A percentile compares a stretch with the other conserved stretches of the same genome.
These are phyloP conservation scores for Hyperoplus immaculatus DNA, from an alignment of 2,797 vertebrate species.

Conservation along the genomic window DNA sequence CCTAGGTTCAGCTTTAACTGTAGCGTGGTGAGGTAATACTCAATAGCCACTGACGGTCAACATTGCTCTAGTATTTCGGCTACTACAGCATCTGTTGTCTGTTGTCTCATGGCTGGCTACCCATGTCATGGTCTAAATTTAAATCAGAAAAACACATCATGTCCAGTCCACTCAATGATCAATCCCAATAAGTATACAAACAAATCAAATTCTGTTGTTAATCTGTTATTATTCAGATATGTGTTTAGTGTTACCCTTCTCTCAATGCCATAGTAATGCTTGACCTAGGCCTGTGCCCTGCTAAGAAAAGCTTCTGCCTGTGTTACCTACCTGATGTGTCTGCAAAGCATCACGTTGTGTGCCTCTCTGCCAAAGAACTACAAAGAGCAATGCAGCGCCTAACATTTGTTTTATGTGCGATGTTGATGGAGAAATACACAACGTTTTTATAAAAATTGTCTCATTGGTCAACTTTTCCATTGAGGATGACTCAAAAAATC, in stretches of 20 bases:
- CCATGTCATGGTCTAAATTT: not conserved
- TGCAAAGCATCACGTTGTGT: constrained; percentile 34
- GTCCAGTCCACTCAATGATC: not conserved
- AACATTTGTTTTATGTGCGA: constrained; percentile 46
- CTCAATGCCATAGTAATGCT: constrained; percentile 39
- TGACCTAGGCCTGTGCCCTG: constrained; percentile 59
- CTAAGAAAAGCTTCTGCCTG: constrained; percentile 48
- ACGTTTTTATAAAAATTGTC: constrained; percentile 37
- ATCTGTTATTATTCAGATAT: not conserved
- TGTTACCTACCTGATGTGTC: constrained; percentile 35
- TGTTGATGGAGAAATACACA: constrained; percentile 55
- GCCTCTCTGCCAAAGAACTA: constrained; percentile 45
- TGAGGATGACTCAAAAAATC: not conserved
- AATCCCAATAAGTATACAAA: not conserved
- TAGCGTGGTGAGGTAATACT: constrained; percentile 4
- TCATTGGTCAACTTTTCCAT: constrained; percentile 6
- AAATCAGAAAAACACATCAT: not conserved
- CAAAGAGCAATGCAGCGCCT: constrained; percentile 41
- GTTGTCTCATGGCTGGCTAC: not conserved
- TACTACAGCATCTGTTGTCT: not conserved
- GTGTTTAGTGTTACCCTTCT: not conserved
- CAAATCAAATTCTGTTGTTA: not conserved
- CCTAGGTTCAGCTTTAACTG: constrained; percentile 47
- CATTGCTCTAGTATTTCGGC: not conserved
- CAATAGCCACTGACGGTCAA: not conserved